phyloP scores from a whole-genome alignment of 92 coral and sea anemone species.

The Isaurus tuberculatus region DNA sequence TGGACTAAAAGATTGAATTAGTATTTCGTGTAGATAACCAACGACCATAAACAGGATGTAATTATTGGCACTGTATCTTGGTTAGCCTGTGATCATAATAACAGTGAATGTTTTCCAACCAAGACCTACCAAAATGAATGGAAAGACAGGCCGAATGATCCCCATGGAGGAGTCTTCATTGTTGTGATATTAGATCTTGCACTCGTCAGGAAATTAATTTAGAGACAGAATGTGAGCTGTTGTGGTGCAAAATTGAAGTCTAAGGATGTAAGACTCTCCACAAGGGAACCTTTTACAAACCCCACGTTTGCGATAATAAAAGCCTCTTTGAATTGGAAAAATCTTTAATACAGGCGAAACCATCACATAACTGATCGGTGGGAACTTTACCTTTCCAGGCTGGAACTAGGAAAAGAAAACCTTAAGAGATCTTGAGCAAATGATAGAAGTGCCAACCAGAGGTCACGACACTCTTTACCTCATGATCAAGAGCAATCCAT shows the following conservation, averaged over 20 bases:
- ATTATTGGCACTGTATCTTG: slow-evolving; percentile 54
- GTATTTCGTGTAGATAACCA: slow-evolving; percentile 23
- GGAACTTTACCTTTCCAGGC: not conserved
- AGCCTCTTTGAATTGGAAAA: slow-evolving; percentile 52
- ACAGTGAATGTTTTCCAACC: slow-evolving; percentile 19
- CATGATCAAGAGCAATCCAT: slow-evolving; percentile 62
- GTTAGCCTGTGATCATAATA: slow-evolving; percentile 20
- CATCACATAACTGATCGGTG: not conserved
- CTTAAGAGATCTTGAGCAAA: slow-evolving; percentile 45
- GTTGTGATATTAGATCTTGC: slow-evolving; percentile 4
- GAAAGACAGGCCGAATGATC: slow-evolving; percentile 46
- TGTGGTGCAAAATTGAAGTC: slow-evolving; percentile 59
- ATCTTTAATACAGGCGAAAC: not conserved
- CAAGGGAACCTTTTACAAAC: slow-evolving; percentile 50
- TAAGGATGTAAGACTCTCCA: slow-evolving; percentile 62
- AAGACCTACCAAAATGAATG: slow-evolving; percentile 46
- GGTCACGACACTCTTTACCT: slow-evolving; percentile 46
- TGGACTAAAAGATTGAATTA: too few relatives aligned
- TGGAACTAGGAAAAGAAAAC: not conserved
- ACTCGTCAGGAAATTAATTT: slow-evolving; percentile 40
- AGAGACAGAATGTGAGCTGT: slow-evolving; percentile 66
- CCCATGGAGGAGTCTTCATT: slow-evolving; percentile 49
- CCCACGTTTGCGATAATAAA: slow-evolving; percentile 50
- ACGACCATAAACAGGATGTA: slow-evolving; percentile 49
- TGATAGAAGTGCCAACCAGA: slow-evolving; percentile 34